These are phyloP conservation scores for Oryzias melastigma DNA, from an alignment of 2,113 vertebrate species.

Conservation along the genomic window DNA sequence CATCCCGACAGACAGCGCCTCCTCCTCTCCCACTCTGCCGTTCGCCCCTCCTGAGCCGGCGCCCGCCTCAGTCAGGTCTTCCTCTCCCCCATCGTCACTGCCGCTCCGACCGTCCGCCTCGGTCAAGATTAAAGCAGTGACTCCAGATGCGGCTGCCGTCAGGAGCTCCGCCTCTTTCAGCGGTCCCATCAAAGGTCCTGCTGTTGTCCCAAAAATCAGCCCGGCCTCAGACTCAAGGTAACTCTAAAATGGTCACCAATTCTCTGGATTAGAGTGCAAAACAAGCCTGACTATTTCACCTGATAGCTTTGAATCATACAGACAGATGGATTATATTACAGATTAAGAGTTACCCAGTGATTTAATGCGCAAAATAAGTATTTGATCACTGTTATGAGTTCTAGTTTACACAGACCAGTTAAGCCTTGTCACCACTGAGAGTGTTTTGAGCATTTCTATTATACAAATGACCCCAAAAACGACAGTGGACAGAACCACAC, in stretches of 20 bases:
- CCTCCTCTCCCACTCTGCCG: constrained; percentile 42
- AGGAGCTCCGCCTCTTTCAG: constrained; percentile 29
- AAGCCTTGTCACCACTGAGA: too few species aligned
- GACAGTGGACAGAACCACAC: too few species aligned
- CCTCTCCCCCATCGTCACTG: constrained; percentile 14
- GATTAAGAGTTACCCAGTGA: constrained; percentile 14
- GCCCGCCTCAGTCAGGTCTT: constrained; percentile 3
- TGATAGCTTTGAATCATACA: not conserved
- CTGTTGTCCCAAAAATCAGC: constrained; percentile 25
- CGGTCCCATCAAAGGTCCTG: constrained; percentile 7
- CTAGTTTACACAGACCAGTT: too few species aligned
- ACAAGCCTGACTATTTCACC: constrained; percentile 33
- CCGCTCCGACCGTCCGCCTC: constrained; percentile 31
- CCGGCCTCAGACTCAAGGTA: constrained; percentile 61
- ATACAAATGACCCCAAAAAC: too few species aligned
- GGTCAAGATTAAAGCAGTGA: constrained; percentile 18
- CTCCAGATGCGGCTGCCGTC: constrained; percentile 15
- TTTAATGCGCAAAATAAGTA: constrained; percentile 21
- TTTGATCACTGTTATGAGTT: not conserved
- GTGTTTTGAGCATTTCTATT: too few species aligned
- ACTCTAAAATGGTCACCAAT: constrained; percentile 41
- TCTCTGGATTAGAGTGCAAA: constrained; percentile 13
- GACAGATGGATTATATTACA: not conserved
- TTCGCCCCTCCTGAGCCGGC: constrained; percentile 39
- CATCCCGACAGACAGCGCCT: constrained; percentile 38